phyloP scores from a whole-genome alignment of 1,140 invertebrate genomes.

The Anastrepha obliqua region DNA sequence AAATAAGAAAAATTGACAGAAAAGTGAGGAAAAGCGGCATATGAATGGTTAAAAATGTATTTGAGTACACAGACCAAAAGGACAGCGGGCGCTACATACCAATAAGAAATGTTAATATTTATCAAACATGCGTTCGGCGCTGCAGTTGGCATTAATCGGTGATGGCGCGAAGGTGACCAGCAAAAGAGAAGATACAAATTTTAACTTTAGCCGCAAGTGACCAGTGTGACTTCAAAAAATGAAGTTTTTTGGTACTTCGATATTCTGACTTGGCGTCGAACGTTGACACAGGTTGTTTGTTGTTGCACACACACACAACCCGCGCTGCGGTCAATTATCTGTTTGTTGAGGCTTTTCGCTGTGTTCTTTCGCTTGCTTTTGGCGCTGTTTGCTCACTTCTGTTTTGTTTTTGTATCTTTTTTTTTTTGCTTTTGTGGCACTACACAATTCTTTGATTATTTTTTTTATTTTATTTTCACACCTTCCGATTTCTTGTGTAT shows the following conservation, averaged over 20 bases:
- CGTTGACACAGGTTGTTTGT: constrained; percentile 28
- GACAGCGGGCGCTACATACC: neutral
- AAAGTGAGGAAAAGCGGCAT: neutral
- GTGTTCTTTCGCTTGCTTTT: constrained; percentile 3
- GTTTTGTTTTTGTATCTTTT: neutral
- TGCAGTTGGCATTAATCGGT: constrained; percentile 26
- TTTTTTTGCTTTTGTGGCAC: constrained; percentile 10
- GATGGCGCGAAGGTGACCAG: neutral
- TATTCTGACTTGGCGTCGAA: neutral
- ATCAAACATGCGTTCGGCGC: constrained; percentile 20
- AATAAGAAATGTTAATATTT: constrained; percentile 36
- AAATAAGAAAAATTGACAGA: neutral
- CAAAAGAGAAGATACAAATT: neutral
- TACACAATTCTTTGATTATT: constrained; percentile 8
- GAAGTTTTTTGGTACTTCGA: neutral
- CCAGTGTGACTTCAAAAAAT: neutral
- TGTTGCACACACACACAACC: too few relatives aligned
- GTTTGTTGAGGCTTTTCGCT: neutral
- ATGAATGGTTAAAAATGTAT: neutral
- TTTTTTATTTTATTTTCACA: constrained; percentile 34
- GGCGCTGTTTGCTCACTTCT: constrained; percentile 17
- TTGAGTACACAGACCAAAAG: neutral
- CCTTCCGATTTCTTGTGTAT: neutral
- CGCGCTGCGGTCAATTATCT: constrained; percentile 28
- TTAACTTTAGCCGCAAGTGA: neutral